Conservation (phyloP, 2,113 vertebrate genomes). For the Cryptotis parvus region DNA sequence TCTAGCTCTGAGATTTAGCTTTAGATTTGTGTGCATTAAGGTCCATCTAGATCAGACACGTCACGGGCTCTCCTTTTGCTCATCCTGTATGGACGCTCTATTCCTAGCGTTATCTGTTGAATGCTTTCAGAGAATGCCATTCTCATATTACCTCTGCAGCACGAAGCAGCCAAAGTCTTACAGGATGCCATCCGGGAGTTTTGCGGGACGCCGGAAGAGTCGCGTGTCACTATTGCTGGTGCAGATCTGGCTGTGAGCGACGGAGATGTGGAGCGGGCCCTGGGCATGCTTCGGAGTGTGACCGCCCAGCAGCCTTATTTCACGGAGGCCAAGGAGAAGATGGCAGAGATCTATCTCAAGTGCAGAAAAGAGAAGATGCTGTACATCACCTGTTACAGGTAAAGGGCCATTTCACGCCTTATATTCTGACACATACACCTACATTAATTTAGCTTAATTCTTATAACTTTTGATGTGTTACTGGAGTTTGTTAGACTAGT, state of each 20-base stretch:
- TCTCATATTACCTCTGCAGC: constrained; percentile 87
- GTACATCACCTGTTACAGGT: constrained; percentile 97
- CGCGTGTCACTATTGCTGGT: constrained; percentile 95
- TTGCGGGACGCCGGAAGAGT: constrained; percentile 94
- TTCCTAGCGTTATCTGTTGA: constrained; percentile 4
- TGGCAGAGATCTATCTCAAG: constrained; percentile 96
- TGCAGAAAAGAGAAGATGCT: constrained; percentile 96
- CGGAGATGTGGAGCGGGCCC: constrained; percentile 93
- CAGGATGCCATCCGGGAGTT: constrained; percentile 98
- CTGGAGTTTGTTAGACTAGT: too few species aligned
- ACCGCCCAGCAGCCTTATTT: constrained; percentile 96
- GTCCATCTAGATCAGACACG: too few species aligned
- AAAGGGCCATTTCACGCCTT: constrained; percentile 65
- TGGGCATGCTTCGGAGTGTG: constrained; percentile 94
- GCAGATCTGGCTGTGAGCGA: constrained; percentile 94
- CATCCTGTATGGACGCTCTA: not conserved
- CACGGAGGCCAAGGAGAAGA: constrained; percentile 96
- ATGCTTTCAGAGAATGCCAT: constrained; percentile 45
- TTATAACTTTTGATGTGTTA: too few species aligned
- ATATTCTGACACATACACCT: constrained; percentile 28
- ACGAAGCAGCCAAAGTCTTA: constrained; percentile 97
- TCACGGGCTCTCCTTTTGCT: too few species aligned
- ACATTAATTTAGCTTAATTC: too few species aligned
- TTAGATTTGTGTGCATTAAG: constrained; percentile 41
- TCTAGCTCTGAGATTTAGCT: constrained; percentile 41